Base-by-base conservation (phyloP, 2,888 invertebrate species). In the Monoplex corrugatus region DNA sequence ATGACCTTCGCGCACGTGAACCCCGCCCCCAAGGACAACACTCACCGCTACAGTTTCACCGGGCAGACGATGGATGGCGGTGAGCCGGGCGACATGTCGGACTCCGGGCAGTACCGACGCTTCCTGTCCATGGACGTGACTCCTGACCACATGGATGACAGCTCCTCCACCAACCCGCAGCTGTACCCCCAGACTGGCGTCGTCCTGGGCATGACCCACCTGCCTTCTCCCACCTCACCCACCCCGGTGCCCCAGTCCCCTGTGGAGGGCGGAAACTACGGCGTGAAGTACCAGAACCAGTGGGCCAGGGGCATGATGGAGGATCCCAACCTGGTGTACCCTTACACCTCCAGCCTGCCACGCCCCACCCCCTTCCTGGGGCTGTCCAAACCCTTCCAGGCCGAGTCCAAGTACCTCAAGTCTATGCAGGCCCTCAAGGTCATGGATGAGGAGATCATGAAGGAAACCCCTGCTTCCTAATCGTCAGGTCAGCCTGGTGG, bases 71-170 rank as follows among this genome's bases (percentile, higher is more conserved):
- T 92, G 57, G 92, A 92, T 72, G 91, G 90, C 3, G 91, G 92
- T 0, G 84, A 86, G 38, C 44, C 72, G 5, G 93, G 92, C 35
- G 92, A 92, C 44, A 91, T 93, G 91, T 91, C 93, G 1, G 93
- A 93, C 40, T 91, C 92, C 8, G 92, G 93, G 45, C 91, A 92
- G 45, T 93, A 93, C 89, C 93, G 93, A 57, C 91, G 92, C 83
- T 93, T 91, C 78, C 88, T 93, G 63, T 90, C 91, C 72, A 86
- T 93, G 78, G 93, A 93, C 75, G 90, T 93, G n/a, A 92, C 91
- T 75, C 89, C 92, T 1, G 92, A 93, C 78, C 92, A 87, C 63
- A n/a, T 86, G n/a, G 89, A 92, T 28, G 92, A 92, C 91, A 91
- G 28, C 57, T 88, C 89, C 89, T 89, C 86, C 87, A 82, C 68